Conservation (phyloP, 2,888 invertebrate species). For the Adineta ricciae region DNA sequence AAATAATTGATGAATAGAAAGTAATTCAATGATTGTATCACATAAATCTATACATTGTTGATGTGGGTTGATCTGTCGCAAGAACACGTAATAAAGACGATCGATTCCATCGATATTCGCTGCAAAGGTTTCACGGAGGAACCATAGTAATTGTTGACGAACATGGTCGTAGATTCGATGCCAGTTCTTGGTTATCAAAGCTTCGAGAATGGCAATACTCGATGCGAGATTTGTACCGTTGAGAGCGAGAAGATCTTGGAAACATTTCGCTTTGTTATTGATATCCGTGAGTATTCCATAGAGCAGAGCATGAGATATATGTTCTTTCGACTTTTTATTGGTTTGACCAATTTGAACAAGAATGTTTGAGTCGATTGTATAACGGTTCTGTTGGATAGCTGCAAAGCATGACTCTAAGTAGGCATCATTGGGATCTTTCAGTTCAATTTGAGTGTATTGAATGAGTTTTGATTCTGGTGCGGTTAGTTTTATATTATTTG, state of each 20-base stretch:
- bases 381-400: slow-evolving; percentile 1
- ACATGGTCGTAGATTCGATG: not conserved
- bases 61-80: not conserved
- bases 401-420: not conserved
- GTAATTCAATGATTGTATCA: not conserved
- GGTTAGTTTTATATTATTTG: not conserved
- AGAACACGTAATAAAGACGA: not conserved
- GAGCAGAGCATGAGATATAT: slow-evolving; percentile 4
- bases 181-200: not conserved
- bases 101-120: not conserved
- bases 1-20: not conserved
- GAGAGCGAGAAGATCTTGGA: not conserved
- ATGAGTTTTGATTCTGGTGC: not conserved
- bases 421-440: not conserved
- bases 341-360: not conserved
- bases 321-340: not conserved
- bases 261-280: not conserved
- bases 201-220: not conserved
- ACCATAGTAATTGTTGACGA: slow-evolving; percentile 7
- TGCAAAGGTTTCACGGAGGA: not conserved
- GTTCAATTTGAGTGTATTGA: not conserved
- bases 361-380: not conserved
- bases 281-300: slow-evolving; percentile 6
- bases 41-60: slow-evolving; percentile 3
- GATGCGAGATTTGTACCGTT: not conserved